A percentile compares a stretch with the other conserved stretches of the same genome.
Conservation (phyloP, 2,797 vertebrate species). For the Chaenodraco wilsoni region DNA sequence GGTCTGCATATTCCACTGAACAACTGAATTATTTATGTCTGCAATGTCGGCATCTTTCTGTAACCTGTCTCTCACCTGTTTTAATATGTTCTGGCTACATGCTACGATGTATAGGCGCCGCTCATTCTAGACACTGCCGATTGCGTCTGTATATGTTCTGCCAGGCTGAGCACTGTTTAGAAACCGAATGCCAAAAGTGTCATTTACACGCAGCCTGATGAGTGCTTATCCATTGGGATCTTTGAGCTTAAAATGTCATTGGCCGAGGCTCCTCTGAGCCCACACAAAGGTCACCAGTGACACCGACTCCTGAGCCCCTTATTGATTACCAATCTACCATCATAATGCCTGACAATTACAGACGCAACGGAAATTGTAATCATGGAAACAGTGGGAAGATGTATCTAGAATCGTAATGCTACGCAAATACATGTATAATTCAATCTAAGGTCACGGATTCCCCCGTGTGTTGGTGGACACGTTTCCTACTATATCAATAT, state of each 20-base stretch:
- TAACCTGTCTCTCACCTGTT: slow-evolving; percentile 20
- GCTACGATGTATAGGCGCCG: background rate
- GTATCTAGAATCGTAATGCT: slow-evolving; percentile 60
- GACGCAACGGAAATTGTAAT: slow-evolving; percentile 71
- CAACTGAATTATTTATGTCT: slow-evolving; percentile 66
- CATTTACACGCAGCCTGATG: slow-evolving; percentile 66
- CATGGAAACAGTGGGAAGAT: slow-evolving; percentile 68
- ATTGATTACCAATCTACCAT: slow-evolving; percentile 81
- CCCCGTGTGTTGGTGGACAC: slow-evolving; percentile 23
- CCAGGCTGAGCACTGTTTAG: slow-evolving; percentile 47
- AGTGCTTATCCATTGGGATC: slow-evolving; percentile 70
- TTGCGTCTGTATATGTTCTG: slow-evolving; percentile 25
- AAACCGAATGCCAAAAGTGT: slow-evolving; percentile 60
- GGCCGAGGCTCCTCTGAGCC: slow-evolving; percentile 62
- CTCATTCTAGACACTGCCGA: slow-evolving; percentile 7
- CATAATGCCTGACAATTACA: slow-evolving; percentile 74
- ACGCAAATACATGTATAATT: slow-evolving; percentile 41
- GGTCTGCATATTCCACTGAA: slow-evolving; percentile 40
- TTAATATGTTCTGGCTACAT: slow-evolving; percentile 6
- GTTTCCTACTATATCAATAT: slow-evolving; percentile 2
- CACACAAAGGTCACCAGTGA: slow-evolving; percentile 81
- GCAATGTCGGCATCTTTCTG: slow-evolving; percentile 29
- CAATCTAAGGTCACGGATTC: slow-evolving; percentile 45
- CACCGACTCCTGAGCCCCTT: slow-evolving; percentile 62
- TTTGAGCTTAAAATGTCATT: slow-evolving; percentile 77